Evolutionary conservation across 2,113 vertebrate genomes (phyloP), one percentile per base, ranked within the genome.

Genomic region (Alectura lathami): DNA sequence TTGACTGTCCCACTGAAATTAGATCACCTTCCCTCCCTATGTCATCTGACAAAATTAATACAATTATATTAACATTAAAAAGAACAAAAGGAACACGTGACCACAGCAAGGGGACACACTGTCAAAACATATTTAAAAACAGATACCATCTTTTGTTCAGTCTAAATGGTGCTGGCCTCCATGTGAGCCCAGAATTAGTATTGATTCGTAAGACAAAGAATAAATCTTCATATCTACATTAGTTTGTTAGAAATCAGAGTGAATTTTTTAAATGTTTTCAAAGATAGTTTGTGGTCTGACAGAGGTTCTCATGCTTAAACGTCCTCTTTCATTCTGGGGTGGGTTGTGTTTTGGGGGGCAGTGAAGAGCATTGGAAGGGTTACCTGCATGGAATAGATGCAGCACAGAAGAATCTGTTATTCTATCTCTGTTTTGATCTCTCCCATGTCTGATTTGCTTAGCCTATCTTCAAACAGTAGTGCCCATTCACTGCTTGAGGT

Each of bases 1-100:
- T 80, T 92, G 78, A 69, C 81, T 80, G 86, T 84, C n/a, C 67
- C 57, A 36, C 47, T 90, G 54, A 93, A 96, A 94, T 96, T 78
- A 91, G 64, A 96, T 95, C 79, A 82, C 47, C 27, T 91, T 93
- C 34, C 43, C 36, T 69, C 62, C 38, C 48, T 77, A 63, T 86
- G 43, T 93, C 88, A 94, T 96, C 56, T 95, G 83, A 91, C 94
- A 90, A 84, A 90, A 96, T 95, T 91, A 95, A 84, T 94, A 70
- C 42, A 81, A 97, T 93, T 91, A 14, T 24, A 60, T 91, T 81
- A 86, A 78, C 51, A n/a, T 83, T 64, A 30, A 60, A 84, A 78
- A 64, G 67, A 91, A 74, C 57, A 94, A 85, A 93, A 70, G 56
- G 43, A 83, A 7, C 43, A 68, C 32, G 21, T 83, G 80, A 72